Evolutionary conservation across 2,797 vertebrate species (phyloP).

Genomic region (Yasuhikotakia modesta): DNA sequence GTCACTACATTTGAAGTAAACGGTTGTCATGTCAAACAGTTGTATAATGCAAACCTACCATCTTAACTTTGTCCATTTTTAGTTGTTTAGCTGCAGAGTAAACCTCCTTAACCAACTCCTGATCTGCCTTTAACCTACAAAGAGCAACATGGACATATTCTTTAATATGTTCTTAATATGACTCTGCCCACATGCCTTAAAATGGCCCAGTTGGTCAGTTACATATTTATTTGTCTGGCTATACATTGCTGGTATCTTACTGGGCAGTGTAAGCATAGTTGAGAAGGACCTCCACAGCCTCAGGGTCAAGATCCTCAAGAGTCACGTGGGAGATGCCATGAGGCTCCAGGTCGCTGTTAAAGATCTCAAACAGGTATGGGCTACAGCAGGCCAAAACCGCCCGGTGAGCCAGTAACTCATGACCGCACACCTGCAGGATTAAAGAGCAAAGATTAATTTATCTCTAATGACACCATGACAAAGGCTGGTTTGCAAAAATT

Average conservation of each 20-base stretch:
- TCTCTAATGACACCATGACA: not conserved
- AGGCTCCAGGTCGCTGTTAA: conserved; percentile 92
- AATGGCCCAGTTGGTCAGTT: not conserved
- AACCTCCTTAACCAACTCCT: conserved; percentile 95
- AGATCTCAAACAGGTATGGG: conserved; percentile 98
- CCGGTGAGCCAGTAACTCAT: conserved; percentile 95
- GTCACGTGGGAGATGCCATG: conserved; percentile 94
- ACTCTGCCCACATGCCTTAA: too few relatives aligned
- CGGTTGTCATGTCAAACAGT: not conserved
- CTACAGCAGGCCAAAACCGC: conserved; percentile 98
- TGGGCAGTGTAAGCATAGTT: conserved; percentile 99
- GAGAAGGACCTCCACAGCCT: conserved; percentile 94
- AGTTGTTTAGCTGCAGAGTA: conserved; percentile 96
- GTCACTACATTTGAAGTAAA: not conserved
- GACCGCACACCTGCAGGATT: conserved; percentile 88
- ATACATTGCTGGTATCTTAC: conserved; percentile 74
- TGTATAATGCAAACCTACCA: conserved; percentile 74
- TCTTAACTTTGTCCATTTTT: conserved; percentile 98
- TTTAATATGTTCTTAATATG: too few relatives aligned
- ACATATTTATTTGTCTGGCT: too few relatives aligned
- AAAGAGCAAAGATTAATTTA: too few relatives aligned
- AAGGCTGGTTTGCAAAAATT: not conserved
- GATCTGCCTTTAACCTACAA: conserved; percentile 93
- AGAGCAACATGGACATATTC: conserved; percentile 17
- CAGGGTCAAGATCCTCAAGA: conserved; percentile 95